A percentile compares a stretch with the other conserved stretches of the same genome.
Conservation (phyloP, 2,888 invertebrate genomes). For the Nudaria mundana region DNA sequence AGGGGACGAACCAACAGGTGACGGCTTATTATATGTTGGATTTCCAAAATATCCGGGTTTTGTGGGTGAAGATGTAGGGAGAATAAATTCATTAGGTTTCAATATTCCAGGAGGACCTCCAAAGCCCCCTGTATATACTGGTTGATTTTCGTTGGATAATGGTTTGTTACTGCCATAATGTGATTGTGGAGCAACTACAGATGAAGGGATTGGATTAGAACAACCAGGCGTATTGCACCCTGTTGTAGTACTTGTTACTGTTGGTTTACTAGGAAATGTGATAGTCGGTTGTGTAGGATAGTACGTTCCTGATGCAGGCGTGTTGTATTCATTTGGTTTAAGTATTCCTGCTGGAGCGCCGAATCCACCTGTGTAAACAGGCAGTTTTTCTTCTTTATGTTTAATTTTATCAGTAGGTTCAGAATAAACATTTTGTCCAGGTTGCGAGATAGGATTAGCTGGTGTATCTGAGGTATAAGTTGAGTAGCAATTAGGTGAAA, state of each 20-base stretch:
- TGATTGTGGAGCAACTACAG: constrained; percentile 6
- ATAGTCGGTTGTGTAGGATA: constrained; percentile 8
- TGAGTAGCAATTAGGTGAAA: constrained; percentile 10
- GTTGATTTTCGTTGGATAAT: constrained; percentile 14
- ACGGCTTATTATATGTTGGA: constrained; percentile 20
- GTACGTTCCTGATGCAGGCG: constrained; percentile 4
- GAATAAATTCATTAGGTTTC: constrained; percentile 24
- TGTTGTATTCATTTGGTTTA: constrained; percentile 19
- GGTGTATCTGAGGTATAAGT: constrained; percentile 1
- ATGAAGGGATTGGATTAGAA: constrained; percentile 6
- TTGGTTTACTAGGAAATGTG: constrained; percentile 4
- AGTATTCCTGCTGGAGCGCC: constrained; percentile 23
- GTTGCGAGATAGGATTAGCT: constrained; percentile 1
- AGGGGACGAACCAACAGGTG: constrained; percentile 10
- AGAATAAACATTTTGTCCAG: constrained; percentile 4
- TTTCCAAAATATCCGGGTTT: constrained; percentile 14
- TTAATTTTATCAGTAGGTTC: constrained; percentile 6
- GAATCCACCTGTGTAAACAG: constrained; percentile 23
- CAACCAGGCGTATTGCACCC: constrained; percentile 24
- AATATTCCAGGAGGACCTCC: constrained; percentile 44
- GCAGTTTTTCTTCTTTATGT: constrained; percentile 14
- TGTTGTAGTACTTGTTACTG: constrained; percentile 6
- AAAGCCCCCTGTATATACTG: constrained; percentile 49
- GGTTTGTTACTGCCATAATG: constrained; percentile 5
- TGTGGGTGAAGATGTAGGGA: constrained; percentile 12